Percentiles rank a stretch among this genome's conserved stretches.
Evolutionary conservation across 2,113 vertebrate species (phyloP).

Genomic region (Bos taurus): ARS-UCD2.0 NC_037338.1:47869501-47870000

Average conservation of each 20-base stretch:
- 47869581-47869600: neutral
- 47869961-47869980: neutral
- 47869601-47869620: neutral
- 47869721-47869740: neutral
- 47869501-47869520: neutral
- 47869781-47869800: neutral
- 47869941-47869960: neutral
- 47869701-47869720: neutral
- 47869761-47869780: neutral
- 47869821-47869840: neutral
- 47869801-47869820: neutral
- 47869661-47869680: neutral
- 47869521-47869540: neutral
- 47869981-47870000: neutral
- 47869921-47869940: neutral
- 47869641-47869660: neutral
- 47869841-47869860: neutral
- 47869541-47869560: neutral
- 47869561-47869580: neutral
- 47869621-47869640: too few relatives aligned
- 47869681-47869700: accelerated
- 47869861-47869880: neutral
- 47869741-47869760: neutral
- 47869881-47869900: neutral
- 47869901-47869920: neutral